Evolutionary conservation across 2,888 invertebrate species (phyloP).

Genomic region (Rapana venosa): DNA sequence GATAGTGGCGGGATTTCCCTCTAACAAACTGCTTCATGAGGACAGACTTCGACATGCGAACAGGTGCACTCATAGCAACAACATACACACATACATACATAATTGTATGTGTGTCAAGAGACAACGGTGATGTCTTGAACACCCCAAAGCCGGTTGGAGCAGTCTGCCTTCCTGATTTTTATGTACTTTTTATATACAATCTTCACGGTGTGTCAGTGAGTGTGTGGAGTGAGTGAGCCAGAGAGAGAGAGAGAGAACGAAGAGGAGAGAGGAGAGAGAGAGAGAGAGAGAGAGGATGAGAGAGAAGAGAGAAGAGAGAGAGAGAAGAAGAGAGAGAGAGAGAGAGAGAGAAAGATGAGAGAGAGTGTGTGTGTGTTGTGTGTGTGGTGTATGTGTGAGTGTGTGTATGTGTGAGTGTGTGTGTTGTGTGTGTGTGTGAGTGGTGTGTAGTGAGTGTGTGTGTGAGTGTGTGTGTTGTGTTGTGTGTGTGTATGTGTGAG

Average conservation of each 20-base stretch:
- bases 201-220: too few relatives aligned
- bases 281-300: background rate
- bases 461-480: background rate
- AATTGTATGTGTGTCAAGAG: too few relatives aligned
- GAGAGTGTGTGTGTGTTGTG: background rate
- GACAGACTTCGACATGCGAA: background rate
- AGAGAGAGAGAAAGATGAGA: too few relatives aligned
- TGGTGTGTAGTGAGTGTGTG: background rate
- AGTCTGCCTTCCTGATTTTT: too few relatives aligned
- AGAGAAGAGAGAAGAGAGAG: background rate
- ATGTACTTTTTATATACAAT: too few relatives aligned
- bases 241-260: background rate
- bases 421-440: background rate
- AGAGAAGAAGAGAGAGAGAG: too few relatives aligned
- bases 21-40: too few relatives aligned
- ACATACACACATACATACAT: background rate
- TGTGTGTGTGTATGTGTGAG: background rate
- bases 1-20: too few relatives aligned
- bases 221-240: too few relatives aligned
- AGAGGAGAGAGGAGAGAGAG: constrained; percentile 7
- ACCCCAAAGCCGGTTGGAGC: too few relatives aligned
- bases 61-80: background rate
- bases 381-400: background rate
- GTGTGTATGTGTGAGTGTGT: background rate
- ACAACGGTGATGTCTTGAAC: too few relatives aligned